Percentiles rank a stretch among this genome's conserved stretches.
phyloP scores from a whole-genome alignment of 2,113 vertebrate genomes.

The Montifringilla adamsi region DNA sequence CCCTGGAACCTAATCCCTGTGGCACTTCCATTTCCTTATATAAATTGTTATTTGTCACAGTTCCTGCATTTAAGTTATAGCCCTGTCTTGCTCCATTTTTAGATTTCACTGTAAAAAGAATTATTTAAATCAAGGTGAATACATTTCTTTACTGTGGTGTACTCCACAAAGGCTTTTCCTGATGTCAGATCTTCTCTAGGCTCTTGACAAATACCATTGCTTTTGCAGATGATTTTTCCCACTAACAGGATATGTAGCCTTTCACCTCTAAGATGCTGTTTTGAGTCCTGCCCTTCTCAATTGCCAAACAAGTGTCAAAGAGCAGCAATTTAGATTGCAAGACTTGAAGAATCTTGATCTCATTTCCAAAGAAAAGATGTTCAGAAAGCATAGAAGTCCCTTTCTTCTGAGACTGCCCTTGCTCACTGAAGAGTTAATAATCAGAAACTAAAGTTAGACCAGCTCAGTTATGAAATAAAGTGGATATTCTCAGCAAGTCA shows the following conservation, averaged over 20 bases:
- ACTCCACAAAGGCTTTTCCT: constrained; percentile 40
- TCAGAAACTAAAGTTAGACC: neutral
- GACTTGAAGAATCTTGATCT: neutral
- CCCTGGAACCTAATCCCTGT: neutral
- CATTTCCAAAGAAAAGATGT: neutral
- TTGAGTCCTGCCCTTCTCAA: constrained; percentile 13
- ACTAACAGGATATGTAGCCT: constrained; percentile 62
- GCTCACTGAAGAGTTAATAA: neutral
- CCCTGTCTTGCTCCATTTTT: constrained; percentile 16
- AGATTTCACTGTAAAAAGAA: constrained; percentile 1
- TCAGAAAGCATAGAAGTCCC: neutral
- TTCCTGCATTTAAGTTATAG: neutral
- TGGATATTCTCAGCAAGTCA: neutral
- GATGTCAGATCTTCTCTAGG: neutral
- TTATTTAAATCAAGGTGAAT: constrained; percentile 43
- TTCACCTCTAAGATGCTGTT: constrained; percentile 56
- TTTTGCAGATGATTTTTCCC: constrained; percentile 45
- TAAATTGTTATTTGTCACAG: neutral
- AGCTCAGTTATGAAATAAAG: neutral
- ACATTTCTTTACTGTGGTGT: neutral
- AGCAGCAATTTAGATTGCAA: constrained; percentile 6
- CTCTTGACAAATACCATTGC: constrained; percentile 33
- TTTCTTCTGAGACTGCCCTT: neutral
- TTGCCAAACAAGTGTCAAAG: constrained; percentile 49
- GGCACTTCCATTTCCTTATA: neutral